Evolutionary conservation across 2,113 vertebrate species (phyloP).

Genomic region (Bujurquina vittata): DNA sequence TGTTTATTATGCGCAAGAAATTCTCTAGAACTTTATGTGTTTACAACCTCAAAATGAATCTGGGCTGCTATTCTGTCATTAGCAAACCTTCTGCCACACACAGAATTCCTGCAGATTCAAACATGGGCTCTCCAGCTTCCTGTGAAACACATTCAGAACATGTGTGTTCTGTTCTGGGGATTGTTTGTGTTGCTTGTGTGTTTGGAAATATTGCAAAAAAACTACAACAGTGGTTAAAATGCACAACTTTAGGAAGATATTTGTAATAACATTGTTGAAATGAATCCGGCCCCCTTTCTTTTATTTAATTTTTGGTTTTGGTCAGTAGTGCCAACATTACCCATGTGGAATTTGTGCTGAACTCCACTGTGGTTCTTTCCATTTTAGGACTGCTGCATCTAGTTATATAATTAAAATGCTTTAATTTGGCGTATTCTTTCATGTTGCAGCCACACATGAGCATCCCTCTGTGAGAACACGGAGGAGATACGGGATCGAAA

Average conservation of each 20-base stretch:
- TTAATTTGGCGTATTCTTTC: constrained; percentile 71
- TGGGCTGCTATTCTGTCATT: constrained; percentile 36
- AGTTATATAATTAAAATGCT: constrained; percentile 60
- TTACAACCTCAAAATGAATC: constrained; percentile 36
- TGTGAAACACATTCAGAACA: constrained; percentile 9
- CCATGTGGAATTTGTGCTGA: constrained; percentile 22
- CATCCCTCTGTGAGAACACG: constrained; percentile 32
- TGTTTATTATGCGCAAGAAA: constrained; percentile 33
- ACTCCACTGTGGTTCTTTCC: constrained; percentile 8
- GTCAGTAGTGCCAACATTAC: constrained; percentile 18
- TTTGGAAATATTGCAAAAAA: constrained; percentile 1
- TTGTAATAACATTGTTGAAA: constrained; percentile 4
- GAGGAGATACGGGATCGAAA: constrained; percentile 21
- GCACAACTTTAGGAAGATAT: background rate
- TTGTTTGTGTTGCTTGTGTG: background rate
- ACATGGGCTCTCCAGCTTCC: background rate
- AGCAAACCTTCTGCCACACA: constrained; percentile 21
- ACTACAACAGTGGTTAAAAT: background rate
- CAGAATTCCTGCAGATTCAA: constrained; percentile 10
- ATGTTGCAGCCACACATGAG: constrained; percentile 52
- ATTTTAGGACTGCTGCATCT: constrained; percentile 22
- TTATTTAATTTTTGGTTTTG: background rate
- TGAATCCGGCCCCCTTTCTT: background rate
- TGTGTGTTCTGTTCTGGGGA: background rate
- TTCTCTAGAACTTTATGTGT: constrained; percentile 37